Percentiles rank a stretch among this genome's conserved stretches.
phyloP scores from a whole-genome alignment of 1,140 invertebrate species.

The Ditylenchus dipsaci region DNA sequence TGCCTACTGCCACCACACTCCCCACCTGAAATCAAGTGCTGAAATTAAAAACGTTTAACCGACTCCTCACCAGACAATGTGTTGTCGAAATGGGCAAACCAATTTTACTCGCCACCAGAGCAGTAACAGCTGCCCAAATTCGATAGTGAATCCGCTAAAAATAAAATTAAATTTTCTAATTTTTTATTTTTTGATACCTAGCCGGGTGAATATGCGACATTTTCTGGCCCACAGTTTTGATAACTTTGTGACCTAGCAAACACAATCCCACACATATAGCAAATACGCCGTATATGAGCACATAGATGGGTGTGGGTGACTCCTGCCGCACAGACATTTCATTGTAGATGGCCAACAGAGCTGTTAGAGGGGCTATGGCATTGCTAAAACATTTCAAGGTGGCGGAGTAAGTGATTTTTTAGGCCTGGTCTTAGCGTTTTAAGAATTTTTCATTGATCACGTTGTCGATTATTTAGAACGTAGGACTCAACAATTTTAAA shows the following conservation, averaged over 20 bases:
- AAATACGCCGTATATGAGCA: constrained; percentile 82
- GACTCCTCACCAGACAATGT: constrained; percentile 81
- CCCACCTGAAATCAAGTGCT: constrained; percentile 23
- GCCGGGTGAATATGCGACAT: constrained; percentile 90
- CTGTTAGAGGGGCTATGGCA: constrained; percentile 89
- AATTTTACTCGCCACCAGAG: constrained; percentile 85
- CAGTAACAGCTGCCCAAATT: constrained; percentile 66
- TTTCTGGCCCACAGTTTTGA: constrained; percentile 90
- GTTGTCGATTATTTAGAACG: too few species aligned
- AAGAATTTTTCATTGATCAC: too few species aligned
- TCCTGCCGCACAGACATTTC: constrained; percentile 48
- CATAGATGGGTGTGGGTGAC: constrained; percentile 40
- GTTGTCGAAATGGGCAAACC: constrained; percentile 93
- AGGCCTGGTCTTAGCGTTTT: not conserved
- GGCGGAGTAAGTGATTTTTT: not conserved
- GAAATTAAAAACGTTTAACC: not conserved
- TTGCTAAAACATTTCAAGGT: constrained; percentile 66
- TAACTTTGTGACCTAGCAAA: constrained; percentile 84
- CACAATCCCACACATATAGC: constrained; percentile 93
- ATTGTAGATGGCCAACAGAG: constrained; percentile 75
- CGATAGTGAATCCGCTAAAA: constrained; percentile 53
- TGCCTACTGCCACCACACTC: constrained; percentile 46
- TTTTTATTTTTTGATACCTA: constrained; percentile 52
- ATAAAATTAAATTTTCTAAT: not conserved
- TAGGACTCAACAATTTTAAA: too few species aligned